Evolutionary conservation across 2,888 invertebrate genomes (phyloP).

Genomic region (Dolichopus griseipennis): DNA sequence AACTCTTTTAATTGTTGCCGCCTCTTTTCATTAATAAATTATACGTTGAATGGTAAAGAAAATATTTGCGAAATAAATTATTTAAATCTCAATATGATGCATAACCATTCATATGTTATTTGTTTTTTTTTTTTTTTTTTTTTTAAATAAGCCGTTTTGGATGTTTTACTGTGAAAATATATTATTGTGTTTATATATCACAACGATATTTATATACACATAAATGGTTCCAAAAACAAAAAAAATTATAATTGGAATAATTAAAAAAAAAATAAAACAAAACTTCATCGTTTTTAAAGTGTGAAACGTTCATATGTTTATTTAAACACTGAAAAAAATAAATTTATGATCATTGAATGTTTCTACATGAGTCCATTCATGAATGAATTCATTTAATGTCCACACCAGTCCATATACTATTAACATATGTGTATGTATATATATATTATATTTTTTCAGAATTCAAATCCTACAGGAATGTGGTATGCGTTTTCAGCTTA

Average conservation of each 20-base stretch:
- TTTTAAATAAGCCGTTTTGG: background rate
- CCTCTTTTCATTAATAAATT: background rate
- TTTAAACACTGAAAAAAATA: background rate
- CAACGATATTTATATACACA: background rate
- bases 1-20: background rate
- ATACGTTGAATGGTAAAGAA: background rate
- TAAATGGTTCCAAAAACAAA: background rate
- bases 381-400: too few relatives aligned
- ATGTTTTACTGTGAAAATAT: background rate
- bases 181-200: background rate
- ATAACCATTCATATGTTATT: background rate
- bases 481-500: too few relatives aligned
- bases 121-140: background rate
- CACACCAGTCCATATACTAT: too few relatives aligned
- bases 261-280: background rate
- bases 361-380: background rate
- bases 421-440: too few relatives aligned
- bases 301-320: background rate
- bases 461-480: too few relatives aligned
- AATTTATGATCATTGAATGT: background rate
- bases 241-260: background rate
- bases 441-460: too few relatives aligned
- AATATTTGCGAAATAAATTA: conserved; percentile 4
- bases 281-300: background rate
- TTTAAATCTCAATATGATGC: background rate